phyloP scores from a whole-genome alignment of 1,140 invertebrate species.

The Adoxophyes honmai region DNA sequence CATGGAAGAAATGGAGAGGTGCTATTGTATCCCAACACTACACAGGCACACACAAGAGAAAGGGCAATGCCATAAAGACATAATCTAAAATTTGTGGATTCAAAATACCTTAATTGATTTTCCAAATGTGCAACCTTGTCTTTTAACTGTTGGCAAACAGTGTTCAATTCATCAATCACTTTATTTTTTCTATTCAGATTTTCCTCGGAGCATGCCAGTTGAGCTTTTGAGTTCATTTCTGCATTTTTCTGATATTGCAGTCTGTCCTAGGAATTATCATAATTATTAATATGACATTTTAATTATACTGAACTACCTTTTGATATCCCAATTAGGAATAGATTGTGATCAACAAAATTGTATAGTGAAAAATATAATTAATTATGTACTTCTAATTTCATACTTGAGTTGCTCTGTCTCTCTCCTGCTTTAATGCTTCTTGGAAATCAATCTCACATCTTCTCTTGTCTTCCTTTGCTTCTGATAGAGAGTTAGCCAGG shows the following conservation, averaged over 20 bases:
- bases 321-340: not conserved
- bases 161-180: conserved; percentile 63
- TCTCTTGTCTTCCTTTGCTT: conserved; percentile 77
- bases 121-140: conserved; percentile 77
- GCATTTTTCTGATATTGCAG: conserved; percentile 56
- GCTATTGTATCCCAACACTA: too few species aligned
- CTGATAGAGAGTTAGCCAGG: conserved; percentile 61
- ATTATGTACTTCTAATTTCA: too few species aligned
- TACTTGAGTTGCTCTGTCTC: conserved; percentile 52
- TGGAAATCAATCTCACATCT: conserved; percentile 63
- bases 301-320: too few species aligned
- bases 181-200: conserved; percentile 75
- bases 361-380: not conserved
- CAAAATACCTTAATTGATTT: conserved; percentile 76
- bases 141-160: conserved; percentile 48
- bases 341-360: not conserved
- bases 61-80: too few species aligned
- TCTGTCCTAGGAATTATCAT: conserved; percentile 52
- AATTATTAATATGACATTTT: too few species aligned
- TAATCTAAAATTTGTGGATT: not conserved
- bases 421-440: conserved; percentile 55
- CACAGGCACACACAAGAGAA: too few species aligned
- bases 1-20: too few species aligned
- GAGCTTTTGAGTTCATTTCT: conserved; percentile 56
- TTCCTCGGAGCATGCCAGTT: conserved; percentile 62